A percentile compares a stretch with the other conserved stretches of the same genome.
These are phyloP conservation scores for Contarinia nasturtii DNA, from an alignment of 1,140 invertebrate genomes.

Conservation along the genomic window DNA sequence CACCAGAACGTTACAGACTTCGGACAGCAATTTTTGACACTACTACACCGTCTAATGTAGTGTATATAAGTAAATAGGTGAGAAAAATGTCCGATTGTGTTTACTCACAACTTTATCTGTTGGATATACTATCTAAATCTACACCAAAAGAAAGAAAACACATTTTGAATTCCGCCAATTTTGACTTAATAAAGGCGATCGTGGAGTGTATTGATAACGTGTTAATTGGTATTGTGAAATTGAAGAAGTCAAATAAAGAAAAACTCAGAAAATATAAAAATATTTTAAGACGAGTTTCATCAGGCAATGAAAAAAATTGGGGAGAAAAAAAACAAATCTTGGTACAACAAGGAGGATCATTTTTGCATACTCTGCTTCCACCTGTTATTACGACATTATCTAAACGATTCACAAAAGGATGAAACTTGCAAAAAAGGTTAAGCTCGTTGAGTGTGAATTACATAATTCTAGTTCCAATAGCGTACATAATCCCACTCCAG, in stretches of 20 bases:
- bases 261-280: not conserved
- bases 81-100: too few relatives aligned
- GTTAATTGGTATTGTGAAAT: not conserved
- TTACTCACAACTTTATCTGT: not conserved
- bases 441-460: too few relatives aligned
- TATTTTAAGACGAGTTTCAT: not conserved
- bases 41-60: not conserved
- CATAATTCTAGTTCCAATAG: too few relatives aligned
- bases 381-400: constrained; percentile 1
- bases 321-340: constrained; percentile 2
- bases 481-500: too few relatives aligned
- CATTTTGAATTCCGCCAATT: not conserved
- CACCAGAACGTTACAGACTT: not conserved
- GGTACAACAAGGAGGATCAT: constrained; percentile 3
- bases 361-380: constrained; percentile 1
- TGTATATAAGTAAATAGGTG: not conserved
- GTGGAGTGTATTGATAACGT: constrained; percentile 1
- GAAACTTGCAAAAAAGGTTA: not conserved
- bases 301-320: not conserved
- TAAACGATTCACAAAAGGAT: too few relatives aligned
- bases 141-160: not conserved
- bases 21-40: not conserved
- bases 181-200: not conserved
- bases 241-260: not conserved
- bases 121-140: constrained; percentile 1